These are phyloP conservation scores for Melinaea menophilus DNA, from an alignment of 2,888 invertebrate genomes.

Conservation along the genomic window DNA sequence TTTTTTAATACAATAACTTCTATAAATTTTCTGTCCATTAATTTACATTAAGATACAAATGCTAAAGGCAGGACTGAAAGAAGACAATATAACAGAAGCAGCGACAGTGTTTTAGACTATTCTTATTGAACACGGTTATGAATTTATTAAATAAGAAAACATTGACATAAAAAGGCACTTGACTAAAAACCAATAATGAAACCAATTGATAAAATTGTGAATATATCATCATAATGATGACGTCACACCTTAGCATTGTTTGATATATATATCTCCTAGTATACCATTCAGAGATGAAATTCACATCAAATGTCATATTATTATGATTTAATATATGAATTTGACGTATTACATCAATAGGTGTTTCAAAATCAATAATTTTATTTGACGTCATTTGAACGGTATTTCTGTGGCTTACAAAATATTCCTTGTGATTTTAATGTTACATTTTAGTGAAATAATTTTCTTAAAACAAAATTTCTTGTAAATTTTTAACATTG, in stretches of 20 bases:
- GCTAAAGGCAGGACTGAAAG: no score
- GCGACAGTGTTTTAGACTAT: not conserved
- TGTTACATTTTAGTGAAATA: not conserved
- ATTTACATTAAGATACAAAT: no score
- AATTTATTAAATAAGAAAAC: not conserved
- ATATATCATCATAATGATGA: not conserved
- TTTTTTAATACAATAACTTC: no score
- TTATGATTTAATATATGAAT: no score
- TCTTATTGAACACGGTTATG: not conserved
- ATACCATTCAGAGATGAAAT: no score
- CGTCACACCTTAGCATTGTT: not conserved
- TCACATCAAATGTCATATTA: no score
- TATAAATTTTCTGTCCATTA: no score
- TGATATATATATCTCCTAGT: not conserved
- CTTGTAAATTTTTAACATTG: no score
- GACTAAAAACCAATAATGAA: constrained; percentile 3
- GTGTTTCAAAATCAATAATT: not conserved
- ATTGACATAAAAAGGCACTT: not conserved
- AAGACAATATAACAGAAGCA: no score
- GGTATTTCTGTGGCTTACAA: not conserved
- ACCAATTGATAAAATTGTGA: not conserved
- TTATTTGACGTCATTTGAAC: not conserved
- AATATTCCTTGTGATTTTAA: not conserved
- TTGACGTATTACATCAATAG: no score
- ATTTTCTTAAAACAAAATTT: not conserved